Percentiles rank a stretch among this genome's conserved stretches.
Evolutionary conservation across 2,113 vertebrate genomes (phyloP).

Genomic region (Nothobranchius kuhntae): DNA sequence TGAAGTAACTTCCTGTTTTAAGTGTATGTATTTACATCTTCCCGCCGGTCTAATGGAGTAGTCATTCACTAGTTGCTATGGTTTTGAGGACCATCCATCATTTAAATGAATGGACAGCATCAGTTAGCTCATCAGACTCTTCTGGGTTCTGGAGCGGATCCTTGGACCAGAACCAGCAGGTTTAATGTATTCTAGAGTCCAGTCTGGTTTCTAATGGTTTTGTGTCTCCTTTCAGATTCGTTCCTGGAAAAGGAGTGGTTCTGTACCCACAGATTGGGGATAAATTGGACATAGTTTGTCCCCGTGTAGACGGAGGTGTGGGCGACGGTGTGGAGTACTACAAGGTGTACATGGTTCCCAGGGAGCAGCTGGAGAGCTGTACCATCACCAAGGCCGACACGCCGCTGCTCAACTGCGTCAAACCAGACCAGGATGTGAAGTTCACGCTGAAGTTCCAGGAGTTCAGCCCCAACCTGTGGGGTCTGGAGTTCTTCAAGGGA

Average conservation of each 20-base stretch:
- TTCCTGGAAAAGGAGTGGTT: constrained; percentile 95
- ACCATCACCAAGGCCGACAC: constrained; percentile 96
- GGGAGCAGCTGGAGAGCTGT: constrained; percentile 95
- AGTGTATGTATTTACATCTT: too few species aligned
- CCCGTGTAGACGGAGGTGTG: constrained; percentile 92
- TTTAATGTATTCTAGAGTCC: constrained; percentile 8
- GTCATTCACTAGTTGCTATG: neutral
- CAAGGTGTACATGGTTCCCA: constrained; percentile 98
- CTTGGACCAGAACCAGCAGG: constrained; percentile 31
- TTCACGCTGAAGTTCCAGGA: constrained; percentile 99
- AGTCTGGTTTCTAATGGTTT: neutral
- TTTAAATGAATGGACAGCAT: constrained; percentile 62
- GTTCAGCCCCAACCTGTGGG: constrained; percentile 99
- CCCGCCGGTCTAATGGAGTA: too few species aligned
- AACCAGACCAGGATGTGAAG: constrained; percentile 98
- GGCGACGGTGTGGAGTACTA: constrained; percentile 93
- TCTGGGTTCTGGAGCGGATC: constrained; percentile 28
- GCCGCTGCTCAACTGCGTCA: constrained; percentile 96
- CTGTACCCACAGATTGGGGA: constrained; percentile 98
- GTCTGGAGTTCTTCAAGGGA: constrained; percentile 96
- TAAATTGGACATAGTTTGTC: constrained; percentile 99
- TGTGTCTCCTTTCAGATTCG: constrained; percentile 83
- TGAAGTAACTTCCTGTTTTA: too few species aligned
- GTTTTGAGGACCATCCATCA: constrained; percentile 41
- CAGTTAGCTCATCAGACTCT: constrained; percentile 57